phyloP scores from a whole-genome alignment of 2,888 invertebrate species.

The Zygaena filipendulae region DNA sequence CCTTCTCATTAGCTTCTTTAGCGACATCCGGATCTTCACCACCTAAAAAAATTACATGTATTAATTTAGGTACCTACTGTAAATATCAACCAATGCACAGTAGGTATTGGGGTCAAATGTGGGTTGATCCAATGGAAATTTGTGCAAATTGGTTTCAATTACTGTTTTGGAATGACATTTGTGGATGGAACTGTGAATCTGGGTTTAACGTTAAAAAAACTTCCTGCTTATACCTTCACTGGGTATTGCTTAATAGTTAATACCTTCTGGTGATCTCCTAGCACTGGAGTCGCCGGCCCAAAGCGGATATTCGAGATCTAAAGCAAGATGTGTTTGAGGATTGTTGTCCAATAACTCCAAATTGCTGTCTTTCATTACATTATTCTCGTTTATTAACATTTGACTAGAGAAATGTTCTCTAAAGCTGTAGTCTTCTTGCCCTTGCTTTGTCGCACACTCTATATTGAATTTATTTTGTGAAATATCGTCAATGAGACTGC shows the following conservation, averaged over 20 bases:
- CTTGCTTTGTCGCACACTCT: conserved; percentile 14
- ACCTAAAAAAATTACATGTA: conserved; percentile 23
- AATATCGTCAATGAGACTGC: conserved; percentile 21
- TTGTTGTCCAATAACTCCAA: conserved; percentile 7
- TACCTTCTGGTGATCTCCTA: conserved; percentile 81
- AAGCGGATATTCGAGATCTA: conserved; percentile 40
- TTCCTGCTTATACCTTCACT: no score
- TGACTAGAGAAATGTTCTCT: conserved; percentile 10
- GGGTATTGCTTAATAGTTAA: not conserved
- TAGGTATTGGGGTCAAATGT: no score
- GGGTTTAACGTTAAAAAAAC: no score
- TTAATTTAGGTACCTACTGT: no score
- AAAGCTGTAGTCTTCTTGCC: conserved; percentile 19
- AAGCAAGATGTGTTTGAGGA: conserved; percentile 24
- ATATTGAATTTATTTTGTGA: conserved; percentile 15
- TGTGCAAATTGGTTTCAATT: no score
- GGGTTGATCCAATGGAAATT: no score
- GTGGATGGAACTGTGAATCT: no score
- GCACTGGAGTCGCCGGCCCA: conserved; percentile 78
- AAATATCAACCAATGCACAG: no score
- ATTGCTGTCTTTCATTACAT: conserved; percentile 2
- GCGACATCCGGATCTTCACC: conserved; percentile 51
- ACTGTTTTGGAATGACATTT: no score
- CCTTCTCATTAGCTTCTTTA: conserved; percentile 43
- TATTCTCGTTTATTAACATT: conserved; percentile 23